A percentile compares a stretch with the other conserved stretches of the same genome.
Conservation (phyloP, 2,888 invertebrate species). For the Thera britannica region DNA sequence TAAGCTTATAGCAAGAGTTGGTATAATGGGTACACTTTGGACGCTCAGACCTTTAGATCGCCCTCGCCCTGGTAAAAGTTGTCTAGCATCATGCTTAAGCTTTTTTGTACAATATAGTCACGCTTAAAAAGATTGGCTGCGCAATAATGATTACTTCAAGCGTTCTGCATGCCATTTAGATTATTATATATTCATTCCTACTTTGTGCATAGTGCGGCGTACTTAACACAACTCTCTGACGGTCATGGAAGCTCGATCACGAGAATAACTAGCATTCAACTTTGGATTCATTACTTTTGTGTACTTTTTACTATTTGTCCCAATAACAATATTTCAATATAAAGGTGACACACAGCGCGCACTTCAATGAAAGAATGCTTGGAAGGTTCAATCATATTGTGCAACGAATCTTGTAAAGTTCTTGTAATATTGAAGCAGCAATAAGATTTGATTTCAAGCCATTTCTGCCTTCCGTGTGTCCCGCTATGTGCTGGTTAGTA, state of each 20-base stretch:
- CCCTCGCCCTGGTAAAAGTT: conserved; percentile 84
- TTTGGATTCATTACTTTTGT: conserved; percentile 58
- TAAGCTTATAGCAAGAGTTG: conserved; percentile 82
- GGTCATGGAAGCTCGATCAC: conserved; percentile 76
- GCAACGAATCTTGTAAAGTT: conserved; percentile 85
- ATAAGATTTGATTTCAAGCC: conserved; percentile 77
- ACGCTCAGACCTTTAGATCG: conserved; percentile 82
- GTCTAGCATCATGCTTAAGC: conserved; percentile 85
- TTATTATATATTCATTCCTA: conserved; percentile 82
- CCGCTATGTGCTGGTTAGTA: conserved; percentile 72
- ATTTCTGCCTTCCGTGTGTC: conserved; percentile 80
- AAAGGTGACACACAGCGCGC: conserved; percentile 82
- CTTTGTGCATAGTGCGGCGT: conserved; percentile 83
- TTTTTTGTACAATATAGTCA: conserved; percentile 85
- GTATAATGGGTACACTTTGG: conserved; percentile 83
- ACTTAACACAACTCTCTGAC: conserved; percentile 79
- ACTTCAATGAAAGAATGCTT: conserved; percentile 80
- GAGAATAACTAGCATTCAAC: conserved; percentile 67
- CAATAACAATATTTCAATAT: conserved; percentile 68
- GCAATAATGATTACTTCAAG: conserved; percentile 85
- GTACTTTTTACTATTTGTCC: conserved; percentile 49
- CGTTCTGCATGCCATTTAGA: conserved; percentile 85
- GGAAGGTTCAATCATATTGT: conserved; percentile 84
- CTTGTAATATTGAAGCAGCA: conserved; percentile 84
- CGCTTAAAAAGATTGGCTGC: conserved; percentile 85